Base-by-base conservation (phyloP, 2,888 invertebrate genomes). In the Ischnus inquisitorius region DNA sequence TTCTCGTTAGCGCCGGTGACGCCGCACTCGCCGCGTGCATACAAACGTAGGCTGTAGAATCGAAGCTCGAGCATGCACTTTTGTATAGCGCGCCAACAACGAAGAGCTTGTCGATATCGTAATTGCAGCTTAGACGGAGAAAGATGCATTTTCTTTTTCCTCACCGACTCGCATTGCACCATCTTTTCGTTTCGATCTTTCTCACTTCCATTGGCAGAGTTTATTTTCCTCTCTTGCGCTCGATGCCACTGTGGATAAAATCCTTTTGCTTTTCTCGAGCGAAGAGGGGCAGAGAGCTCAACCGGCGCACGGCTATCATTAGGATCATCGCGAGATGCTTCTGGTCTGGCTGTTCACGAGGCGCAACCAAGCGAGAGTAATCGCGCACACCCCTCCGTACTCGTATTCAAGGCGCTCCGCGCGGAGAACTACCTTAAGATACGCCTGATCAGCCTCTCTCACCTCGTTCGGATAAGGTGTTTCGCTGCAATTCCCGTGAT, bases 271-370 rank as follows among this genome's bases (percentile, higher is more conserved):
- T 60, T 8, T 28, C 10, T 64, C 74, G 62, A 8, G 74, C 64
- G 25, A 64, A 28, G 54, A 71, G 60, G 57, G 72, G 51, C 54
- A 43, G 65, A 67, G 16, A 46, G 69, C 57, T 48, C 54, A 43
- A 39, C 28, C 10, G 48, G 72, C 78, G 81, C 82, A 85, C 83
- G 83, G 75, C 82, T 86, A 87, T 88, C 88, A 88, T 88, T 88
- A 88, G 88, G 86, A 88, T 85, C 87, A 84, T 88, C 87, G 83
- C 83, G 86, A 72, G 79, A 85, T 83, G 89, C 87, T 85, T 69
- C 84, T 48, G 72, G 77, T 46, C 65, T 39, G 79, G 79, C 79
- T 57, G 76, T 78, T 79, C 79, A 54, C 78, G 79, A 79, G 79
- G 71, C 48, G 22, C 79, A 83, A 83, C 79, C 79, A 60, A 72